Conservation (phyloP, 2,113 vertebrate species). For the Taxidea taxus region DNA sequence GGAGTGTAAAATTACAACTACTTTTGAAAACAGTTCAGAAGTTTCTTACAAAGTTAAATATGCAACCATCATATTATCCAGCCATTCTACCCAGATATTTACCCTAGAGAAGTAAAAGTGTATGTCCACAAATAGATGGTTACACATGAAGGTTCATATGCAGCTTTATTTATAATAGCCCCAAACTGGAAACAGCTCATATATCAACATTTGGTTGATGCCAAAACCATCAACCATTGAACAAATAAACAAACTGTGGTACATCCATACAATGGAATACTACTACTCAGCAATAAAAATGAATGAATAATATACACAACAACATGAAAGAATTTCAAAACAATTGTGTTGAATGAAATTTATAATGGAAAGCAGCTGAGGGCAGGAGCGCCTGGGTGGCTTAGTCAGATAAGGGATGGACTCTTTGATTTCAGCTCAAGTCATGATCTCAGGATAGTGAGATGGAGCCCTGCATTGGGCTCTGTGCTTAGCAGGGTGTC, state of each 20-base stretch:
- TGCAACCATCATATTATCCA: background rate
- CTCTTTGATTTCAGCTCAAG: background rate
- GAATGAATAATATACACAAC: background rate
- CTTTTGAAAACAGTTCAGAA: background rate
- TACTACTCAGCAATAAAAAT: background rate
- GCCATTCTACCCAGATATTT: background rate
- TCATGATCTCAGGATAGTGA: background rate
- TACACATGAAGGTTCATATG: background rate
- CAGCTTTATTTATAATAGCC: background rate
- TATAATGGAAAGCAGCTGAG: background rate
- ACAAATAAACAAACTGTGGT: background rate
- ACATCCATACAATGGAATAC: background rate
- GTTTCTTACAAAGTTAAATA: background rate
- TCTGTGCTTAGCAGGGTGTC: background rate
- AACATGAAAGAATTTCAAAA: constrained; percentile 34
- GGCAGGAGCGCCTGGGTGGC: background rate
- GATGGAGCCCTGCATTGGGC: background rate
- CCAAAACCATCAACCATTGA: background rate
- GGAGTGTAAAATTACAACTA: background rate
- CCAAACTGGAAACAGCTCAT: background rate
- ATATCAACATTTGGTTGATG: background rate
- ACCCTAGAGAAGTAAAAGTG: constrained; percentile 5
- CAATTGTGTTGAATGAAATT: background rate
- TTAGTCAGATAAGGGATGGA: background rate
- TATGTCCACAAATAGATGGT: background rate